Evolutionary conservation across 2,113 vertebrate species (phyloP).

Genomic region (Stictonetta naevosa): DNA sequence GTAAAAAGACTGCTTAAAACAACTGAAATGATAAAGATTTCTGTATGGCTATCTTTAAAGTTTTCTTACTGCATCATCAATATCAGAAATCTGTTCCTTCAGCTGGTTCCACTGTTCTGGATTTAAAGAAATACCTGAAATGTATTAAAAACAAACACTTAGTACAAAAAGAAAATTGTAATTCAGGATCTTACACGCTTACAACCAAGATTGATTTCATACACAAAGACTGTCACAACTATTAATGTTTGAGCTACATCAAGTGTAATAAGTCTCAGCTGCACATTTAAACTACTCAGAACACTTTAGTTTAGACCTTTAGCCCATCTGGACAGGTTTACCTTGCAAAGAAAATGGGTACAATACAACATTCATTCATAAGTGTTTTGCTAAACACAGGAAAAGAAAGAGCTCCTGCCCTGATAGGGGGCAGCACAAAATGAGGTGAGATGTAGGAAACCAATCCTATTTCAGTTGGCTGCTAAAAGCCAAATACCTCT

Average conservation of each 20-base stretch:
- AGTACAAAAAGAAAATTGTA: neutral
- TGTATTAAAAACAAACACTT: conserved; percentile 65
- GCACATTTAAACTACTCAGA: neutral
- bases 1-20: conserved; percentile 79
- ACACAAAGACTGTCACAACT: neutral
- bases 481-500: neutral
- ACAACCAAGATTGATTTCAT: neutral
- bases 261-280: neutral
- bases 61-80: conserved; percentile 94
- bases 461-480: fast-evolving
- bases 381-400: neutral
- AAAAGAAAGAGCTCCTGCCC: neutral
- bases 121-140: conserved; percentile 95
- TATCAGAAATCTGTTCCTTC: conserved; percentile 98
- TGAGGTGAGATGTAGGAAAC: neutral
- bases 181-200: neutral
- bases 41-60: conserved; percentile 76
- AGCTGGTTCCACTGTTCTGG: conserved; percentile 97
- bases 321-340: neutral
- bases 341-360: fast-evolving
- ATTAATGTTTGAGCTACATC: neutral
- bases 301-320: neutral
- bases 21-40: conserved; percentile 61
- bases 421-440: neutral
- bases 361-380: neutral